Base-by-base conservation (phyloP, 1,140 invertebrate genomes). In the Brevipalpus yothersi region DNA sequence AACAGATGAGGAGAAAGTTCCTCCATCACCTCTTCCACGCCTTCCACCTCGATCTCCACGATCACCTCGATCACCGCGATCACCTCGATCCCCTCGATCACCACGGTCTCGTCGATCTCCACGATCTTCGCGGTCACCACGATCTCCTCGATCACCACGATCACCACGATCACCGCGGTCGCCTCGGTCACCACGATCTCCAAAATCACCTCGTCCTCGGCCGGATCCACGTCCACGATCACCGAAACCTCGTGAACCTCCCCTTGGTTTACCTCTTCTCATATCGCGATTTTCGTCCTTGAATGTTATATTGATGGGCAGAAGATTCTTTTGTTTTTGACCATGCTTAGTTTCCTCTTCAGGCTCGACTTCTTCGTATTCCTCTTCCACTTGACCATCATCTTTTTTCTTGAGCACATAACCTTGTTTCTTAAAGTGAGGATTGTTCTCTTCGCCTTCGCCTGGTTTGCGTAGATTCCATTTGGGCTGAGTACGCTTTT, bases 351-450 rank as follows among this genome's bases (percentile, higher is more conserved):
- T 83, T 23, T 64, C 66, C 47, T 71, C 67, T 21, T 72, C 69
- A 56, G 8, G 10, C 62, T 56, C 63, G 15, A 59, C 60, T 45
- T 80, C 78, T 7, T 80, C 78, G 1, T 79, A 78, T 49, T 80
- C 81, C 21, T 80, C 80, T 40, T 70, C 70, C 10, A 68, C 72
- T 13, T 66, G 65, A 2, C 72, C 74, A 7, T 75, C 78, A 59
- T 82, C 79, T 68, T 82, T 82, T 70, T 86, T 86, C 70, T 83
- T 85, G 67, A 83, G 80, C 53, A 87, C 72, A 65, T 80, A 78
- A 64, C 85, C 84, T 77, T 89, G 84, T 67, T 91, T 91, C 71
- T 91, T 90, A 86, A 86, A 91, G 70, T 88, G 84, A 53, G 81
- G 17, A 57, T 58, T 79, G 51, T 81, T 76, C 70, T 90, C 86